phyloP scores from a whole-genome alignment of 2,113 vertebrate species.

The Chionis minor region DNA sequence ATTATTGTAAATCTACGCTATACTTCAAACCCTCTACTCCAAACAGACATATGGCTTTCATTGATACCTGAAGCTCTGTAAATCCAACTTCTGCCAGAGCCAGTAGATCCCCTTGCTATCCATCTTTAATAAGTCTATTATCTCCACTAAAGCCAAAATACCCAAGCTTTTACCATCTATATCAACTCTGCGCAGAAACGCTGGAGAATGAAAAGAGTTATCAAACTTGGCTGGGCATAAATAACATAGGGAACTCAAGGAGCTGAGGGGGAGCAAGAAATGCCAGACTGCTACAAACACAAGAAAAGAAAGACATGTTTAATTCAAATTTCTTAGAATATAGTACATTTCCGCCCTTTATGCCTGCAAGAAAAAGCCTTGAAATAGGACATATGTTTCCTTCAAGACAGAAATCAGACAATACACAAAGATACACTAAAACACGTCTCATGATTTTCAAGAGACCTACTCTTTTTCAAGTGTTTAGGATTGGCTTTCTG shows the following conservation, averaged over 20 bases:
- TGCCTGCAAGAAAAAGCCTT: not conserved
- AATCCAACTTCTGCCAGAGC: not conserved
- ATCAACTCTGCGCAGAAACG: not conserved
- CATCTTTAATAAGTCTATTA: not conserved
- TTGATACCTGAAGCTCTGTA: not conserved
- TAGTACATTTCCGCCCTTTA: not conserved
- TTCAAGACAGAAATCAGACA: not conserved
- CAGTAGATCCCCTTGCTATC: not conserved
- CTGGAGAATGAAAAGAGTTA: not conserved
- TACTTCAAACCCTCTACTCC: not conserved
- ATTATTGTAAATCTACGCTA: not conserved
- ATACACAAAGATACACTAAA: not conserved
- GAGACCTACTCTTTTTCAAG: not conserved
- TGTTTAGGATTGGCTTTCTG: not conserved
- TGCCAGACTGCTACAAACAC: not conserved
- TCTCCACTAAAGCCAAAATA: not conserved
- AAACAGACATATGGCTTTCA: not conserved
- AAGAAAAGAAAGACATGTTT: not conserved
- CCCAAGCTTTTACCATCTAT: not conserved
- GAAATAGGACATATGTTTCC: not conserved
- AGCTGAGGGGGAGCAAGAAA: not conserved
- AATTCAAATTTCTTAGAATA: not conserved
- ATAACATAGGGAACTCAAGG: not conserved
- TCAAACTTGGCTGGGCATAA: not conserved
- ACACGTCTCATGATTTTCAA: not conserved